A percentile compares a stretch with the other conserved stretches of the same genome.
These are phyloP conservation scores for Caenorhabditis sp. DNA, from an alignment of 2,888 invertebrate genomes.

Conservation along the genomic window DNA sequence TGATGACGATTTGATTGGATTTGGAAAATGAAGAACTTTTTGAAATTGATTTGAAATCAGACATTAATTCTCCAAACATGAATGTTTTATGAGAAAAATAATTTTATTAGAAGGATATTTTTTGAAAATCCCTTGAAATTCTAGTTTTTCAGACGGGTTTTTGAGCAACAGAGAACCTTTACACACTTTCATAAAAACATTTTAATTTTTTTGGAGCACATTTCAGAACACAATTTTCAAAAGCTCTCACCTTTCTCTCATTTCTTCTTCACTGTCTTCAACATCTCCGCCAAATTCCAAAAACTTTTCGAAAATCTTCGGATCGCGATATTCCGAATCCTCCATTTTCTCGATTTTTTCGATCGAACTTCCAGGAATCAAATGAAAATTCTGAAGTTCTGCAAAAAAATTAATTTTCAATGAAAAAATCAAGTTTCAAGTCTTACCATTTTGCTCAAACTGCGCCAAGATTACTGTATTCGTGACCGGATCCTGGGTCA, in stretches of 20 bases:
- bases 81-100: too few species aligned
- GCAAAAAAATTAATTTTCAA: too few species aligned
- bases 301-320: not conserved
- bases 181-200: too few species aligned
- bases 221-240: not conserved
- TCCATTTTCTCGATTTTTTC: conserved; percentile 4
- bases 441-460: conserved; percentile 15
- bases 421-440: too few species aligned
- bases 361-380: not conserved
- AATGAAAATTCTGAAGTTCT: not conserved
- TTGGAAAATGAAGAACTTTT: too few species aligned
- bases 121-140: too few species aligned
- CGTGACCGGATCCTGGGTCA: conserved; percentile 53
- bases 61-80: too few species aligned
- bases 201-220: not conserved
- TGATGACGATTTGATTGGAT: too few species aligned
- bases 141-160: too few species aligned
- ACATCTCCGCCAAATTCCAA: not conserved
- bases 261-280: conserved; percentile 16
- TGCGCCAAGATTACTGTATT: conserved; percentile 44
- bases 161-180: too few species aligned
- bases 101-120: not conserved
- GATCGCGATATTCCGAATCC: not conserved
- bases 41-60: too few species aligned
- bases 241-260: conserved; percentile 11